These are phyloP conservation scores for Proales similis DNA, from an alignment of 1,140 invertebrate genomes.

Conservation along the genomic window DNA sequence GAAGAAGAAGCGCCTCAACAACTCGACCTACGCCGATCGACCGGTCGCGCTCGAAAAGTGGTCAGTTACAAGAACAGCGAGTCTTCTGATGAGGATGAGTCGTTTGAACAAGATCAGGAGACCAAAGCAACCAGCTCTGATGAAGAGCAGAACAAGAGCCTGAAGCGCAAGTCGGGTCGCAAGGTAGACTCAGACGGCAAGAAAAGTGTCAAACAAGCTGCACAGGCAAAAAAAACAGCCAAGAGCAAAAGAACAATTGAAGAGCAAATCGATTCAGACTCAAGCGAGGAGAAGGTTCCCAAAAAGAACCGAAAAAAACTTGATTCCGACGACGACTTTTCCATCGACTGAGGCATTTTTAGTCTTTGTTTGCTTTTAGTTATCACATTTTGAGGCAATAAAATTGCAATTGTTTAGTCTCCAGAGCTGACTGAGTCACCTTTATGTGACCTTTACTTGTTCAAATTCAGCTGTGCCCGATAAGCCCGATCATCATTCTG, in stretches of 20 bases:
- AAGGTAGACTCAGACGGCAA: not conserved
- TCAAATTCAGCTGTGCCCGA: no score
- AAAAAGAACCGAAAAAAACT: no score
- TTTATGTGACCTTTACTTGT: no score
- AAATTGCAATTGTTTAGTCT: no score
- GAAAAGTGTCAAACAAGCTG: no score
- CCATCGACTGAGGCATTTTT: no score
- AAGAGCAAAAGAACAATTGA: not conserved
- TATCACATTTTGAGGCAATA: no score
- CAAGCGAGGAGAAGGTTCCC: no score
- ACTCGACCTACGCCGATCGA: not conserved
- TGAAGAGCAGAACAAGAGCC: not conserved
- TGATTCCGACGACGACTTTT: no score
- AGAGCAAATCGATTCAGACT: not conserved
- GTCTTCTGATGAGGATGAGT: not conserved
- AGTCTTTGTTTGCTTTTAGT: no score
- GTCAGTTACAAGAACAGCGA: constrained; percentile 15
- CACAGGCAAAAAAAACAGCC: not conserved
- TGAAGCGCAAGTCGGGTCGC: not conserved
- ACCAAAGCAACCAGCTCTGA: not conserved
- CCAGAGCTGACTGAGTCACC: no score
- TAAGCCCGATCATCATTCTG: no score
- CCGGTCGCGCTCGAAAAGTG: constrained; percentile 10
- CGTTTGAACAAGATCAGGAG: not conserved
- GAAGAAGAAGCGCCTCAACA: constrained; percentile 6